phyloP scores from a whole-genome alignment of 2,888 invertebrate genomes.

The Cheilosia impressa region DNA sequence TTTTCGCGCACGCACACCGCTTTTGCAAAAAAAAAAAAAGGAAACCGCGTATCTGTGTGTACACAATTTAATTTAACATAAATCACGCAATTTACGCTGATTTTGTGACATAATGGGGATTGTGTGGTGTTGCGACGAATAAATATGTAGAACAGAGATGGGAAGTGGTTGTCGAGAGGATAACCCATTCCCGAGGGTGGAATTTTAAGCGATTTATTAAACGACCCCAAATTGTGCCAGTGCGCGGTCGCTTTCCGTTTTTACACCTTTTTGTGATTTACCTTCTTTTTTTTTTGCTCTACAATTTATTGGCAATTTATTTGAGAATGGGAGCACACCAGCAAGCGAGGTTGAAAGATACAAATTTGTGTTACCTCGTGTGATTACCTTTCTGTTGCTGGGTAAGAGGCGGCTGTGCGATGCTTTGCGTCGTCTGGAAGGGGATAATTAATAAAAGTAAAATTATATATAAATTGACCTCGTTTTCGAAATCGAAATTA shows the following conservation, averaged over 20 bases:
- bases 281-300: conserved; percentile 10
- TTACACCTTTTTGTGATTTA: conserved; percentile 13
- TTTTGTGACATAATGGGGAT: conserved; percentile 72
- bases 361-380: conserved; percentile 8
- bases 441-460: conserved; percentile 51
- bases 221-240: conserved; percentile 51
- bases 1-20: background rate
- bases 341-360: conserved; percentile 40
- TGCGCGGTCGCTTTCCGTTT: conserved; percentile 31
- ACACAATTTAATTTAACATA: conserved; percentile 73
- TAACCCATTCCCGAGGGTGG: conserved; percentile 31
- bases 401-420: conserved; percentile 12
- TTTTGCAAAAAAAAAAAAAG: conserved; percentile 3
- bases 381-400: conserved; percentile 10
- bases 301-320: conserved; percentile 70
- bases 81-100: conserved; percentile 74
- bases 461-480: conserved; percentile 40
- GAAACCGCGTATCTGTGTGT: conserved; percentile 53
- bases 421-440: conserved; percentile 24
- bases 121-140: conserved; percentile 61
- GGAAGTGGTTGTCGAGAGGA: conserved; percentile 22
- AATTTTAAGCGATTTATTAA: conserved; percentile 72
- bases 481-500: conserved; percentile 44
- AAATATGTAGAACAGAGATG: conserved; percentile 34
- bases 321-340: conserved; percentile 28